Conservation (phyloP, 2,797 vertebrate genomes). For the Sebastes variabilis region DNA sequence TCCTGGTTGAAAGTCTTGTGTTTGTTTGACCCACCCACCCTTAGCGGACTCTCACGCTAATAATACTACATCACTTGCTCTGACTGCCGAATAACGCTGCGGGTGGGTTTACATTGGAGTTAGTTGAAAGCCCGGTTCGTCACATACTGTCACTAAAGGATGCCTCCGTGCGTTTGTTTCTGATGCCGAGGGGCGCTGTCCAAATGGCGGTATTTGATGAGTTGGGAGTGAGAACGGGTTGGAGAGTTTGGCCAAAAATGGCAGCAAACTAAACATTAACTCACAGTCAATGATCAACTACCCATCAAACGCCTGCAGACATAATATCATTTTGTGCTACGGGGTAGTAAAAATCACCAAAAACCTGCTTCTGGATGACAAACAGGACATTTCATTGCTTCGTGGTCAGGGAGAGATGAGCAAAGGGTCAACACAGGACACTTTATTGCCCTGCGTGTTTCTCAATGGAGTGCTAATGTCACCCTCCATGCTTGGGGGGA, state of each 20-base stretch:
- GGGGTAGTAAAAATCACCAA: not conserved
- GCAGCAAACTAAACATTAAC: not conserved
- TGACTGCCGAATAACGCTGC: accelerated
- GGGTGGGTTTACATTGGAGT: too few relatives aligned
- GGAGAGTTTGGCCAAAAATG: too few relatives aligned
- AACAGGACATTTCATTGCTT: conserved; percentile 21
- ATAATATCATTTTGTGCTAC: conserved; percentile 20
- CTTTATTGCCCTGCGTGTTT: conserved; percentile 6
- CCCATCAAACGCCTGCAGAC: not conserved
- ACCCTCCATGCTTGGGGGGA: conserved; percentile 17
- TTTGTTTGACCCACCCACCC: too few relatives aligned
- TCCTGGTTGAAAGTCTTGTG: too few relatives aligned
- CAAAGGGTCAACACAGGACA: conserved; percentile 35
- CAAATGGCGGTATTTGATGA: too few relatives aligned
- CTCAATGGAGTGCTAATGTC: conserved; percentile 40
- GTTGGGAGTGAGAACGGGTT: too few relatives aligned
- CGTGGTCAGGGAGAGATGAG: conserved; percentile 16
- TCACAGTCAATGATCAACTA: conserved; percentile 23
- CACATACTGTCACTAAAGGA: too few relatives aligned
- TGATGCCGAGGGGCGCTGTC: too few relatives aligned
- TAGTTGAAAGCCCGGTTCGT: too few relatives aligned
- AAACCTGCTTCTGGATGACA: not conserved
- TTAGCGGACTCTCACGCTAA: too few relatives aligned
- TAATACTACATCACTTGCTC: too few relatives aligned
- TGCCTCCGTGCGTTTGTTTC: too few relatives aligned